Evolutionary conservation across 2,888 invertebrate genomes (phyloP).

Genomic region (Epinotia nisella): DNA sequence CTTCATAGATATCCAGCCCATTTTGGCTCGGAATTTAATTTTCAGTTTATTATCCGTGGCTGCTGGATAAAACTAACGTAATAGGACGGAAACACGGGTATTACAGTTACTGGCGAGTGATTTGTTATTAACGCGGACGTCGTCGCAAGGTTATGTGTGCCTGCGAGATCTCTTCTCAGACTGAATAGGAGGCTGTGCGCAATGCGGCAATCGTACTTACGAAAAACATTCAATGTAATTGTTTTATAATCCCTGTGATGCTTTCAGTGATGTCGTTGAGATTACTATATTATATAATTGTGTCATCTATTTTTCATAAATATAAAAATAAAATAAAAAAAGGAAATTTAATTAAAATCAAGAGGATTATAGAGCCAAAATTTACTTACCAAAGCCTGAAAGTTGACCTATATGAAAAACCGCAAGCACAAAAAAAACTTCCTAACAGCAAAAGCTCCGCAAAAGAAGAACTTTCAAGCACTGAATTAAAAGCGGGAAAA

Average conservation of each 20-base stretch:
- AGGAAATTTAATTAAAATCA: background rate
- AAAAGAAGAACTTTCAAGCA: constrained; percentile 45
- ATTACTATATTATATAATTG: background rate
- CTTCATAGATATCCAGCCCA: constrained; percentile 84
- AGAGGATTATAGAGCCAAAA: background rate
- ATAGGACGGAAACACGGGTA: constrained; percentile 53
- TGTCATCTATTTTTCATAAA: background rate
- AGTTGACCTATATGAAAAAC: background rate
- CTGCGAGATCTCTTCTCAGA: constrained; percentile 75
- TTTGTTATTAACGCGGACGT: constrained; percentile 53
- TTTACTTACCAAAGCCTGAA: constrained; percentile 21
- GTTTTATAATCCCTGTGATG: constrained; percentile 23
- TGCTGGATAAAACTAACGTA: constrained; percentile 48
- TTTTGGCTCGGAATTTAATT: constrained; percentile 70
- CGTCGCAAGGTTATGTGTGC: constrained; percentile 73
- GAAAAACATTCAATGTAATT: constrained; percentile 61
- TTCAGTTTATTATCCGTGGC: constrained; percentile 71
- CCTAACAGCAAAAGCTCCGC: constrained; percentile 42
- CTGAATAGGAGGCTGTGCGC: constrained; percentile 83
- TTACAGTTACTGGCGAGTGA: constrained; percentile 43
- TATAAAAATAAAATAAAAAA: background rate
- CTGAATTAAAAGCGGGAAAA: constrained; percentile 54
- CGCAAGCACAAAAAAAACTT: constrained; percentile 26
- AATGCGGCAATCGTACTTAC: constrained; percentile 75
- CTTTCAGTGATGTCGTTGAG: background rate